phyloP scores from a whole-genome alignment of 2,113 vertebrate species.

The Ibidorhyncha struthersii region DNA sequence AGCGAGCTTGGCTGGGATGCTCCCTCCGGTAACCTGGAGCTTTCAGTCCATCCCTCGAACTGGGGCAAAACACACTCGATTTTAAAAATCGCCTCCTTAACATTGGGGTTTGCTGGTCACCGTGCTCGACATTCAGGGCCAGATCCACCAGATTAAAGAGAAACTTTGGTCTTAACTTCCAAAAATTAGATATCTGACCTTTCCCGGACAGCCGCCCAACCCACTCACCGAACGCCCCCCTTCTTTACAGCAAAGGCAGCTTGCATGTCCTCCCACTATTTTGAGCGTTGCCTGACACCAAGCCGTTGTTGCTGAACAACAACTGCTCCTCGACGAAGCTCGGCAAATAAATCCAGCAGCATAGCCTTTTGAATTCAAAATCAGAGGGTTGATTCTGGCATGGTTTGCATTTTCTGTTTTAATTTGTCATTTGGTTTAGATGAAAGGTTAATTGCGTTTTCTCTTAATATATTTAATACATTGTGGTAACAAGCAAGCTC shows the following conservation, averaged over 20 bases:
- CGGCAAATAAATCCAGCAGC: background rate
- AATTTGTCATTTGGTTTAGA: constrained; percentile 70
- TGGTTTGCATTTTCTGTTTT: constrained; percentile 48
- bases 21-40: background rate
- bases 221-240: background rate
- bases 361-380: constrained; percentile 33
- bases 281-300: background rate
- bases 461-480: constrained; percentile 71
- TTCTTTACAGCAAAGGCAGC: background rate
- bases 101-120: background rate
- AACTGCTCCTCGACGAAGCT: background rate
- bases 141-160: background rate
- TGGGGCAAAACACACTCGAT: background rate
- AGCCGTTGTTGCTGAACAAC: background rate
- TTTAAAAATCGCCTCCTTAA: background rate
- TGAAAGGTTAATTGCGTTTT: constrained; percentile 63
- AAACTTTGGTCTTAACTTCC: background rate
- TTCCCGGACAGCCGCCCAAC: accelerated
- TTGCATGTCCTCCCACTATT: background rate
- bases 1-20: background rate
- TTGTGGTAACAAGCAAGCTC: constrained; percentile 62
- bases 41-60: accelerated
- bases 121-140: background rate
- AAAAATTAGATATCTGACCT: accelerated
- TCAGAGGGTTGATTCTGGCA: constrained; percentile 43